A percentile compares a stretch with the other conserved stretches of the same genome.
Conservation (phyloP, 2,113 vertebrate species). For the Stigmatopora nigra region DNA sequence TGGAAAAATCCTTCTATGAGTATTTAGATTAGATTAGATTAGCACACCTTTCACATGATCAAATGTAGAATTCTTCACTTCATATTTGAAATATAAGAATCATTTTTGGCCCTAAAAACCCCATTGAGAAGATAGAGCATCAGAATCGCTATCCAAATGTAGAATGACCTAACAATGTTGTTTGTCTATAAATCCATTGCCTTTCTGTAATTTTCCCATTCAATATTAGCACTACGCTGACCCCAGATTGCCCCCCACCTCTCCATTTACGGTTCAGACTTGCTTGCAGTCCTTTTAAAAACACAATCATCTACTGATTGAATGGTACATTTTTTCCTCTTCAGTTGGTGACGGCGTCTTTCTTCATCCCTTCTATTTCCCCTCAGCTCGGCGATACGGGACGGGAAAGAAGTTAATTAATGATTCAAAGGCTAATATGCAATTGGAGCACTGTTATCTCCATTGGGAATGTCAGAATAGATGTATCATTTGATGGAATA, state of each 20-base stretch:
- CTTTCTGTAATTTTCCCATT: too few relatives aligned
- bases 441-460: neutral
- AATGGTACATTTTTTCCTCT: neutral
- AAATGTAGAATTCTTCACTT: too few relatives aligned
- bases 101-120: too few relatives aligned
- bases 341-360: neutral
- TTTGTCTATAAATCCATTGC: too few relatives aligned
- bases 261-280: neutral
- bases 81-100: too few relatives aligned
- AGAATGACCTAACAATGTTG: too few relatives aligned
- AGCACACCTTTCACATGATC: too few relatives aligned
- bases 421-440: neutral
- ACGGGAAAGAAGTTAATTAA: neutral
- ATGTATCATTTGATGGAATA: neutral
- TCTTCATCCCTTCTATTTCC: neutral
- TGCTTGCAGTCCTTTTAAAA: neutral
- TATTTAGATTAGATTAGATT: too few relatives aligned
- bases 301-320: neutral
- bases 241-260: conserved; percentile 1
- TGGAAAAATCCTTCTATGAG: too few relatives aligned
- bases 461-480: neutral
- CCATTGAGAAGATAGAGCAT: too few relatives aligned
- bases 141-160: too few relatives aligned
- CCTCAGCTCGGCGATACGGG: neutral
- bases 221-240: neutral